A percentile compares a stretch with the other conserved stretches of the same genome.
Evolutionary conservation across 2,113 vertebrate genomes (phyloP).

Genomic region (Hemichromis elongatus): DNA sequence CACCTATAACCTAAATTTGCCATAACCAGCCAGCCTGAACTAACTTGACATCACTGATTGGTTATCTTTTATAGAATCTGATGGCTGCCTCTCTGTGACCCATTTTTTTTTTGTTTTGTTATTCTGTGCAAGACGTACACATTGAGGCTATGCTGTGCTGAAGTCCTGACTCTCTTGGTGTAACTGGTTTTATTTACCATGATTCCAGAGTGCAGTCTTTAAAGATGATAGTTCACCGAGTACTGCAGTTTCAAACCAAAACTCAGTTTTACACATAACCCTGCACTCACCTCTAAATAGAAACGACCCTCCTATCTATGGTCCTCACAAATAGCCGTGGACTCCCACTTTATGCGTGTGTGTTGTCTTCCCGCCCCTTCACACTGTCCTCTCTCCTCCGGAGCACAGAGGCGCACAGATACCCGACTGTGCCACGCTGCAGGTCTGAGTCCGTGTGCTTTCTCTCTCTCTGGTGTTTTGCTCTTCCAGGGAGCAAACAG

Average conservation of each 20-base stretch:
- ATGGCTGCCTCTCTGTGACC: background rate
- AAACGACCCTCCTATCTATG: background rate
- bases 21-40: background rate
- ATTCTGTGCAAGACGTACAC: background rate
- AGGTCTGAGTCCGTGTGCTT: background rate
- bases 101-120: background rate
- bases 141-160: background rate
- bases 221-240: background rate
- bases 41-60: background rate
- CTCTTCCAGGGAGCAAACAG: background rate
- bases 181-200: background rate
- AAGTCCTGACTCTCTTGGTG: background rate
- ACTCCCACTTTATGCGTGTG: background rate
- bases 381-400: constrained; percentile 1
- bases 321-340: background rate
- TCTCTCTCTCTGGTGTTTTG: background rate
- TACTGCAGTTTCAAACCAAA: background rate
- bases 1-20: background rate
- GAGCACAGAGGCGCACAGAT: constrained; percentile 26
- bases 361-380: background rate
- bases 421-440: constrained; percentile 17
- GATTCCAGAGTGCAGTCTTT: background rate
- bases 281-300: background rate
- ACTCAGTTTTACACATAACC: background rate
- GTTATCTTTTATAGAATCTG: background rate